phyloP scores from a whole-genome alignment of 2,888 invertebrate genomes.

The Notodromas monacha region DNA sequence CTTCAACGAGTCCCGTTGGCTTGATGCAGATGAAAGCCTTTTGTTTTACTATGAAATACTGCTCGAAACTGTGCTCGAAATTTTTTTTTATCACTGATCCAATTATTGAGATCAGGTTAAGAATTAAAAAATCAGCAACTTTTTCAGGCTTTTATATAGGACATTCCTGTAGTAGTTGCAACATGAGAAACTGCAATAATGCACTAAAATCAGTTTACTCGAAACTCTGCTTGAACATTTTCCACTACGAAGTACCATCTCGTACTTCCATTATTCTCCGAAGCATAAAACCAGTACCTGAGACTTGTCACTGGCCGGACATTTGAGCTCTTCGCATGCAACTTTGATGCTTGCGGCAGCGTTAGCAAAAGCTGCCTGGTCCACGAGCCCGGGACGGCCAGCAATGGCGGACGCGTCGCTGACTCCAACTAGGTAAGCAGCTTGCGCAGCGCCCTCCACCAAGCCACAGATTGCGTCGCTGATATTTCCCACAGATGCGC shows the following conservation, averaged over 20 bases:
- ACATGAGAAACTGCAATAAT: too few species aligned
- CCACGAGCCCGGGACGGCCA: conserved; percentile 56
- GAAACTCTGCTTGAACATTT: conserved; percentile 7
- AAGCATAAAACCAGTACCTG: too few species aligned
- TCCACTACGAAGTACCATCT: neutral
- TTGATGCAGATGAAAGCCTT: too few species aligned
- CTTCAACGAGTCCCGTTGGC: too few species aligned
- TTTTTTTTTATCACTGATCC: too few species aligned
- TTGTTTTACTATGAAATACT: too few species aligned
- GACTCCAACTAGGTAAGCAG: conserved; percentile 73
- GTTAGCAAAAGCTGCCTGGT: conserved; percentile 52
- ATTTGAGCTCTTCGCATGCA: conserved; percentile 44
- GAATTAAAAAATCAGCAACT: too few species aligned
- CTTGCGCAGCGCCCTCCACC: conserved; percentile 71
- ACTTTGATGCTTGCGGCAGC: conserved; percentile 63
- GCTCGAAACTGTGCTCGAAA: too few species aligned
- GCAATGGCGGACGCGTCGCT: conserved; percentile 63
- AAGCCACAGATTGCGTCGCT: conserved; percentile 61
- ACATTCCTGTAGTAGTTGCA: too few species aligned
- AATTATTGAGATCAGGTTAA: too few species aligned
- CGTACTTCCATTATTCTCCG: conserved; percentile 13
- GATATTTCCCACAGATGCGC: conserved; percentile 44
- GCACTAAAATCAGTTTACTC: too few species aligned
- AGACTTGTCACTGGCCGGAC: conserved; percentile 35
- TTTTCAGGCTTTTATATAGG: too few species aligned